phyloP scores from a whole-genome alignment of 2,113 vertebrate species.

The Chaenogobius annularis region DNA sequence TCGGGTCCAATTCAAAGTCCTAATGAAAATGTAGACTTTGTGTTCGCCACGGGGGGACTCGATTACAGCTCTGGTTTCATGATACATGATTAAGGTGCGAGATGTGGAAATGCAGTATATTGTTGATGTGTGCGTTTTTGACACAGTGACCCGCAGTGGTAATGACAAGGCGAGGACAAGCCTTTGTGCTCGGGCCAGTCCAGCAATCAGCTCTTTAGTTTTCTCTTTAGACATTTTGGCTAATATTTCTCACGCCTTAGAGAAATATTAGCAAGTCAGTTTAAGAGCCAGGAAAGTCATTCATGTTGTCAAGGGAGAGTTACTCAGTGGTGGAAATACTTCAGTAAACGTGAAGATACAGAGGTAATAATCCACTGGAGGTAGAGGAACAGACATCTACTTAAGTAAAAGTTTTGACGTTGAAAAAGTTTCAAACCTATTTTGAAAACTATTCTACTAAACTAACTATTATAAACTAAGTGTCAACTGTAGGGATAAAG shows the following conservation, averaged over 20 bases:
- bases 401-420: no score
- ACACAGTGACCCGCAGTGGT: constrained; percentile 29
- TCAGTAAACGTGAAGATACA: no score
- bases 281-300: constrained; percentile 29
- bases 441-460: no score
- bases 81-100: constrained; percentile 27
- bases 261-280: constrained; percentile 46
- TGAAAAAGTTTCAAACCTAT: no score
- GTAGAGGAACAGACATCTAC: no score
- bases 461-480: no score
- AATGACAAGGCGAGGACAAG: constrained; percentile 39
- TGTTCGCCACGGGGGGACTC: constrained; percentile 30
- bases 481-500: no score
- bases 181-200: constrained; percentile 9
- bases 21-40: constrained; percentile 32
- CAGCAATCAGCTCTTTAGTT: constrained; percentile 47
- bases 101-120: constrained; percentile 18
- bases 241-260: constrained; percentile 37
- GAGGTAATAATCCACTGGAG: no score
- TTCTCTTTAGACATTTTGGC: constrained; percentile 50
- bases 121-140: constrained; percentile 21
- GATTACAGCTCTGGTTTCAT: constrained; percentile 41
- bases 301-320: constrained; percentile 13
- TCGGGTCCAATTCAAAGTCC: constrained; percentile 18
- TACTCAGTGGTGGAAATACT: no score